Evolutionary conservation across 2,113 vertebrate genomes (phyloP).

Genomic region (Clupea harengus): DNA sequence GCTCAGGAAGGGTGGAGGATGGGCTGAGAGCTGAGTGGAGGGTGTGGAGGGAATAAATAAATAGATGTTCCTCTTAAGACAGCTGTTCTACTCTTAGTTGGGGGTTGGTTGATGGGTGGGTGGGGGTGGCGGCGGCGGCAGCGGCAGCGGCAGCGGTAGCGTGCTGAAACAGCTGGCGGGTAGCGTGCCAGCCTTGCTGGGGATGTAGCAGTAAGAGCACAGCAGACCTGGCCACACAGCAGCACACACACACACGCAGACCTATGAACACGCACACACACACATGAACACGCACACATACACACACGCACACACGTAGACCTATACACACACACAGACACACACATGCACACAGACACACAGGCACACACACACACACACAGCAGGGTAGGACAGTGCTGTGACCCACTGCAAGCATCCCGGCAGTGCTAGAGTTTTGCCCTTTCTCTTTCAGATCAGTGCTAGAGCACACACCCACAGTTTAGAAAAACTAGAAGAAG

Average conservation of each 20-base stretch:
- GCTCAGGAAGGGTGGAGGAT: constrained; percentile 30
- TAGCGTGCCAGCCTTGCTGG: not conserved
- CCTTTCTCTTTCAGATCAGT: not conserved
- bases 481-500: not conserved
- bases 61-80: constrained; percentile 45
- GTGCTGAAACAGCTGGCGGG: not conserved
- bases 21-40: not conserved
- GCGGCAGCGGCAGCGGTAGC: not conserved
- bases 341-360: not conserved
- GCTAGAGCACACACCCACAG: not conserved
- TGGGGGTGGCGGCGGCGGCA: not conserved
- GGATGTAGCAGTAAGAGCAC: not conserved
- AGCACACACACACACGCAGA: not conserved
- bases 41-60: constrained; percentile 23
- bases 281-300: not conserved
- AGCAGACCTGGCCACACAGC: not conserved
- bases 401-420: not conserved
- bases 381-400: not conserved
- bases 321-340: not conserved
- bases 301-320: not conserved
- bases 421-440: not conserved
- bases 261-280: not conserved
- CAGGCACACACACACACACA: not conserved
- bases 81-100: constrained; percentile 54
- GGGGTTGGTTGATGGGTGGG: constrained; percentile 1